Conservation (phyloP, 30 jellyfish, hydroid and myxozoan species). For the Hydractinia symbiolongicarpus region DNA sequence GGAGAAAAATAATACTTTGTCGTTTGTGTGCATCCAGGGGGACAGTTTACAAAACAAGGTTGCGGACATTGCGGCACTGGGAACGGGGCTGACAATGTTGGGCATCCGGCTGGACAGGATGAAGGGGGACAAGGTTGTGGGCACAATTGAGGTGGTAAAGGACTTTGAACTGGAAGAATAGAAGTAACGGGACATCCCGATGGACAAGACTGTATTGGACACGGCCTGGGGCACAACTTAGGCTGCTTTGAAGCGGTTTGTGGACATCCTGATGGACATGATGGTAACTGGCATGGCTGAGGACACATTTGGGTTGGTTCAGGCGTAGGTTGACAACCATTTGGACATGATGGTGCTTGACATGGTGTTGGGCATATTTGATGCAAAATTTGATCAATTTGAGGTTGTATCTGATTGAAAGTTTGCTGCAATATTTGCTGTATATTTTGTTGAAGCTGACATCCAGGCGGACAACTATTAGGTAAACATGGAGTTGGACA, state of each 20-base stretch:
- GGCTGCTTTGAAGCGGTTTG: conserved; percentile 38
- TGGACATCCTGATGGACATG: conserved; percentile 39
- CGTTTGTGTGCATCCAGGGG: conserved; percentile 66
- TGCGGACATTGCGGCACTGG: background rate
- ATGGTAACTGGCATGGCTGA: conserved; percentile 40
- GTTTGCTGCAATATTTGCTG: conserved; percentile 22
- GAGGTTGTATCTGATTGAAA: conserved; percentile 21
- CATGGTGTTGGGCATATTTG: conserved; percentile 41
- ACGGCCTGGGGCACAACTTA: conserved; percentile 9
- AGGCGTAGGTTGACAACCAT: background rate
- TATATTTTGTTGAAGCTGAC: conserved; percentile 8
- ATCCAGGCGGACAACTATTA: conserved; percentile 25
- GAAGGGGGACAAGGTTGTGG: conserved; percentile 70
- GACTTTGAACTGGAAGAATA: background rate
- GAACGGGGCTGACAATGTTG: background rate
- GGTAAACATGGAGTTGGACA: conserved; percentile 41
- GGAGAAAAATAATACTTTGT: conserved; percentile 19
- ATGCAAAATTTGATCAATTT: conserved; percentile 1
- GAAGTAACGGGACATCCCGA: conserved; percentile 18
- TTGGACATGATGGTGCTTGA: conserved; percentile 32
- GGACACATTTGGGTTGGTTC: conserved; percentile 18
- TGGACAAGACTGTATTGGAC: conserved; percentile 19
- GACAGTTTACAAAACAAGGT: conserved; percentile 22
- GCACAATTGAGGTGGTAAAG: conserved; percentile 27
- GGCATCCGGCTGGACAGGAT: conserved; percentile 45